Evolutionary conservation across 2,888 invertebrate genomes (phyloP), one percentile per base, ranked within the genome.

Genomic region (Pristionchus japonicus): DNA sequence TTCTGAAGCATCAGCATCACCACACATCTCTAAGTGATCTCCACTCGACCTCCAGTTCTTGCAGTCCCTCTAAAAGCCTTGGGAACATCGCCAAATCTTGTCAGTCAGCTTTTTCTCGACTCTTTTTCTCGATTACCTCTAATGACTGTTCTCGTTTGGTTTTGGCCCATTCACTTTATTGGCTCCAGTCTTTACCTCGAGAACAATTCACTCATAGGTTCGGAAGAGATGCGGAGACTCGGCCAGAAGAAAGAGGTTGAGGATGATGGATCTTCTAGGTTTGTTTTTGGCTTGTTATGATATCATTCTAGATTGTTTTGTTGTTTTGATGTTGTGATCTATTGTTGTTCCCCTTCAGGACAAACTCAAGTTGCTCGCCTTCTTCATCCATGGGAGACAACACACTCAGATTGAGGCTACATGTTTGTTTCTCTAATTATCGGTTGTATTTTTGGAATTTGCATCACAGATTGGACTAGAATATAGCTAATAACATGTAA

Each of bases 181-280:
- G 77, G 77, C 77, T 77, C 77, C 77, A 43, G 77, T 17, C 23
- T 34, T 34, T 34, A 37, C 34, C 34, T 23, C 34, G 17, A 13
- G 43, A 23, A 37, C n/a, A 52, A 52, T 34, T 83, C 52, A 43
- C 34, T 83, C 34, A n/a, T 49, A 86, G 67, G 49, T 86, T 86
- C 86, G 49, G 86, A 86, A 20, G 86, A 86, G n/a, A 86, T 86
- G 86, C 47, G 86, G 9, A n/a, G 86, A 20, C 86, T 86, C 47
- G 86, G 86, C 0, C 67, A 49, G 70, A 86, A 86, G 86, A 70
- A 86, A 34, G 86, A 86, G 15, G 34, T 70, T 9, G 86, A 86
- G 17, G 85, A 83, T 23, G 52, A 83, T 20, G 34, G 82, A 52
- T 37, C 82, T 0, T 80, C 80, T 4, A 47, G 80, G 80, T 49